Evolutionary conservation across 1,140 invertebrate genomes (phyloP).

Genomic region (Metaphire vulgaris): DNA sequence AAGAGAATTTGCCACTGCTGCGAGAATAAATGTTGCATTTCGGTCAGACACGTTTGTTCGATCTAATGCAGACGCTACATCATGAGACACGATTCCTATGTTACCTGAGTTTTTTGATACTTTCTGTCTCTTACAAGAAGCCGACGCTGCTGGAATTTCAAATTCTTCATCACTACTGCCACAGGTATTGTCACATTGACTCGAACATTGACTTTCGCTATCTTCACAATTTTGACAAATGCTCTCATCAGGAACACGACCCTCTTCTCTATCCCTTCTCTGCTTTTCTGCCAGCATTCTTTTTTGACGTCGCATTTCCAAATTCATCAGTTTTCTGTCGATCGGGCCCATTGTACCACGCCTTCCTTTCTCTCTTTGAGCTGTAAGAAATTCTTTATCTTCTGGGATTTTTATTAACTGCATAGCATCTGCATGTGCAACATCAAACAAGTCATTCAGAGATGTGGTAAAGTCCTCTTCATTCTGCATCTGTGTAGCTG

Average conservation of each 20-base stretch:
- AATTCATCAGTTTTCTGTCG: not conserved
- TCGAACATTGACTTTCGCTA: too few relatives aligned
- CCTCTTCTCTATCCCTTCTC: not conserved
- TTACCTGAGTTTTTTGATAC: too few relatives aligned
- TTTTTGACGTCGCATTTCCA: not conserved
- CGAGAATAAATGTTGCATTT: not conserved
- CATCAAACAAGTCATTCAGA: conserved; percentile 36
- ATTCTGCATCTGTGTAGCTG: conserved; percentile 3
- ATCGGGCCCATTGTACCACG: conserved; percentile 1
- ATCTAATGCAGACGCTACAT: too few relatives aligned
- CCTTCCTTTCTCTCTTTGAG: conserved; percentile 28
- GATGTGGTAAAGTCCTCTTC: not conserved
- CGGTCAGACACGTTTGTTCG: not conserved
- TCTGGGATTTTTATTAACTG: conserved; percentile 30
- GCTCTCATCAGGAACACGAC: not conserved
- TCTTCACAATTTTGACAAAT: too few relatives aligned
- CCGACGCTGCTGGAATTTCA: not conserved
- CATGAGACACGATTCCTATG: too few relatives aligned
- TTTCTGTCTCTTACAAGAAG: too few relatives aligned
- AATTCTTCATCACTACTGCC: not conserved
- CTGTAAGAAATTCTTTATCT: conserved; percentile 32
- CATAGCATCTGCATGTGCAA: conserved; percentile 34
- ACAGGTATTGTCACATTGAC: not conserved
- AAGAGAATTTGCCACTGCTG: not conserved
- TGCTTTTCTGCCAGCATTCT: not conserved